Evolutionary conservation across 2,888 invertebrate species (phyloP).

Genomic region (Gryllus longicercus): DNA sequence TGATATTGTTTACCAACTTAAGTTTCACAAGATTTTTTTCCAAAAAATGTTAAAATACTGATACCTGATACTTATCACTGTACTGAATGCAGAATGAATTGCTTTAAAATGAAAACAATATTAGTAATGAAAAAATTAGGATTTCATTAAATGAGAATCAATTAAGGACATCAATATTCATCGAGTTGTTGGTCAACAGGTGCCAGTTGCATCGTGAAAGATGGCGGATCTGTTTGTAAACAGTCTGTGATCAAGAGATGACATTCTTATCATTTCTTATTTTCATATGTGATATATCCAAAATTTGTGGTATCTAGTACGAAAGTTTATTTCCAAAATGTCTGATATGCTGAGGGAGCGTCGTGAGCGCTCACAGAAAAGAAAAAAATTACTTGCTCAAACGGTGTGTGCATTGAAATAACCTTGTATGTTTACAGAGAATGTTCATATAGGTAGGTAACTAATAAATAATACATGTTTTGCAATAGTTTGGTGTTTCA

Average conservation of each 20-base stretch:
- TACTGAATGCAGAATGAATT: too few species aligned
- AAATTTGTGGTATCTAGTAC: not conserved
- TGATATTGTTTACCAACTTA: too few species aligned
- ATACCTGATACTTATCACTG: too few species aligned
- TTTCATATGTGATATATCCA: not conserved
- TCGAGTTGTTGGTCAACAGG: too few species aligned
- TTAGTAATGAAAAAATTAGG: too few species aligned
- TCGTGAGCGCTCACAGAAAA: constrained; percentile 82
- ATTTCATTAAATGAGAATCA: too few species aligned
- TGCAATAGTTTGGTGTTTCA: constrained; percentile 73
- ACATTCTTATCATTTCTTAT: not conserved
- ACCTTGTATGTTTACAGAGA: not conserved
- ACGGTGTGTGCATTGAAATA: constrained; percentile 60
- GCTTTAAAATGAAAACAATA: too few species aligned
- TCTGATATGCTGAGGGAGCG: constrained; percentile 78
- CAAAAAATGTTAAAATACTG: too few species aligned
- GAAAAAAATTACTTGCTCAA: constrained; percentile 86
- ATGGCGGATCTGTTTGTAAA: constrained; percentile 2
- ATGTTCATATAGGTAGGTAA: constrained; percentile 19
- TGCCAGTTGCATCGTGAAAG: not conserved
- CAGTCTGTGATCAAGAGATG: not conserved
- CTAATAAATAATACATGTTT: constrained; percentile 18
- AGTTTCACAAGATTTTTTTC: too few species aligned
- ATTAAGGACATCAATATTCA: too few species aligned
- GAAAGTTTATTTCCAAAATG: constrained; percentile 49